Percentiles rank a stretch among this genome's conserved stretches.
Evolutionary conservation across 2,888 invertebrate genomes (phyloP).

Genomic region (Tetramorium bicarinatum): DNA sequence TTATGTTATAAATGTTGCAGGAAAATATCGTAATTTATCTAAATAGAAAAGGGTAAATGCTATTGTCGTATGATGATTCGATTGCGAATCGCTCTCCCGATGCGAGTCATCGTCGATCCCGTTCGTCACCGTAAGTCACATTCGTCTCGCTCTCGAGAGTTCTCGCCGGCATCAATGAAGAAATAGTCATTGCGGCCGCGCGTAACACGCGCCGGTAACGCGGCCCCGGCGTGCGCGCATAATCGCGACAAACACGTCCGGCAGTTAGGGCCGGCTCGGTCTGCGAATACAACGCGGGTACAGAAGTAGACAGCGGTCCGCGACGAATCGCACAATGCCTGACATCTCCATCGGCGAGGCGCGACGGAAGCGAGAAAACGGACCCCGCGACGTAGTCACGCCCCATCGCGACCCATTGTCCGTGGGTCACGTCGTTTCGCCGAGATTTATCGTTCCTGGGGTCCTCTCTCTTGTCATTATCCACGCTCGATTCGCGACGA

Average conservation of each 20-base stretch:
- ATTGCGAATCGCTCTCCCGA: slow-evolving; percentile 22
- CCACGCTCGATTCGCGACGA: slow-evolving; percentile 81
- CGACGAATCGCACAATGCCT: slow-evolving; percentile 83
- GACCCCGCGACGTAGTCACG: slow-evolving; percentile 78
- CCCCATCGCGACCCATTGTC: slow-evolving; percentile 80
- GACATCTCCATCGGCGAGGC: slow-evolving; percentile 82
- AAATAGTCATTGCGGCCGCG: slow-evolving; percentile 66
- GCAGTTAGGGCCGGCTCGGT: slow-evolving; percentile 51
- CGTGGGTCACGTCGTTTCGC: slow-evolving; percentile 65
- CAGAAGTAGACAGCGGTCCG: slow-evolving; percentile 81
- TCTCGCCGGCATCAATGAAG: slow-evolving; percentile 74
- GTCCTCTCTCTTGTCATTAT: slow-evolving; percentile 79
- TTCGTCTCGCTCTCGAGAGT: slow-evolving; percentile 63
- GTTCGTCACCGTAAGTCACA: slow-evolving; percentile 38
- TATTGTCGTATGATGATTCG: slow-evolving; percentile 10
- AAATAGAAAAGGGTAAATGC: not conserved
- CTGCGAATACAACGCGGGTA: slow-evolving; percentile 31
- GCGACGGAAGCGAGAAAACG: slow-evolving; percentile 71
- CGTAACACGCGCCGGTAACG: slow-evolving; percentile 69
- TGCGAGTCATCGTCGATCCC: slow-evolving; percentile 31
- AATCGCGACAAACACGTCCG: slow-evolving; percentile 60
- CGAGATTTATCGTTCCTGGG: slow-evolving; percentile 81
- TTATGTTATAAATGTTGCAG: not conserved
- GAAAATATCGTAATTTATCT: not conserved
- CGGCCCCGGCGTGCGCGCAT: slow-evolving; percentile 48